Evolutionary conservation across 1,140 invertebrate genomes (phyloP).

Genomic region (Amyelois transitella): DNA sequence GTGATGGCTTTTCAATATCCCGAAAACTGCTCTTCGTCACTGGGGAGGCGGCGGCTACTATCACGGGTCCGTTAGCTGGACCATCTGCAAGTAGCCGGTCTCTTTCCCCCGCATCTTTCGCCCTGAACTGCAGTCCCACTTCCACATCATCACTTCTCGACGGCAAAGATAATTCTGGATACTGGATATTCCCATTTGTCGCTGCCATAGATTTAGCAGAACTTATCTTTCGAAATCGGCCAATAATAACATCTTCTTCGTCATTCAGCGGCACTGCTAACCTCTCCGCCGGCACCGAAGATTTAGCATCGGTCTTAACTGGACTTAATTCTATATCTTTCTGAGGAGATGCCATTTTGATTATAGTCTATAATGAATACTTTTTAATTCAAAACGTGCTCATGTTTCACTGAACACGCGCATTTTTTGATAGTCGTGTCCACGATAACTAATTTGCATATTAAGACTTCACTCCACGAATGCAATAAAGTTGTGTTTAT

Average conservation of each 20-base stretch:
- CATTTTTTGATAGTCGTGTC: background rate
- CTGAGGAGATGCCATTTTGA: conserved; percentile 46
- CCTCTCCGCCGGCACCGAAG: conserved; percentile 17
- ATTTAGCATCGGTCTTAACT: conserved; percentile 34
- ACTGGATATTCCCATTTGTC: conserved; percentile 66
- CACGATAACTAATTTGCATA: background rate
- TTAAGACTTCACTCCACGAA: background rate
- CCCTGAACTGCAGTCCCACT: conserved; percentile 53
- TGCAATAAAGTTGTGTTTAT: background rate
- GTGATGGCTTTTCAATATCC: conserved; percentile 76
- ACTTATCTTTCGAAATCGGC: conserved; percentile 70
- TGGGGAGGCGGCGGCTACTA: conserved; percentile 29
- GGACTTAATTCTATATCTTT: conserved; percentile 63
- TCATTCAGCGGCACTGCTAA: conserved; percentile 38
- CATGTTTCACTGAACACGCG: background rate
- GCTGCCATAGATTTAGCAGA: conserved; percentile 73
- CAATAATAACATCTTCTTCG: conserved; percentile 70
- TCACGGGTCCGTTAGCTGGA: conserved; percentile 22
- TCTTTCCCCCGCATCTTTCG: conserved; percentile 33
- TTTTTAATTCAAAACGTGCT: background rate
- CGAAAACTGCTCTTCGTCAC: conserved; percentile 77
- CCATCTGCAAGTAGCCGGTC: conserved; percentile 39
- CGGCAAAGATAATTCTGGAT: conserved; percentile 45
- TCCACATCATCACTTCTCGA: conserved; percentile 49
- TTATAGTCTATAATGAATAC: background rate